Evolutionary conservation across 1,140 invertebrate species (phyloP).

Genomic region (Pseudoatta argentina): DNA sequence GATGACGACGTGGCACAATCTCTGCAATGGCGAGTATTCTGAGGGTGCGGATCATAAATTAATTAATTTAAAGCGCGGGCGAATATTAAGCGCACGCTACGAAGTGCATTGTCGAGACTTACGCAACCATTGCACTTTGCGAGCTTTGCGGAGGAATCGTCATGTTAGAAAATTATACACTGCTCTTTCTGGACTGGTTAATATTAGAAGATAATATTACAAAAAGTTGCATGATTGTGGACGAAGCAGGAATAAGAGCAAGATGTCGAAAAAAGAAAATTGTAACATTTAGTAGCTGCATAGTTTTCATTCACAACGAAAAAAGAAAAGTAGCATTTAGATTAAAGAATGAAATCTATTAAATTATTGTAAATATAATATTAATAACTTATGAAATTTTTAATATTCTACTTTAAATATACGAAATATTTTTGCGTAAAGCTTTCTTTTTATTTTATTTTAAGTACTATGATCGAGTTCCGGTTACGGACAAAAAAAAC

Average conservation of each 20-base stretch:
- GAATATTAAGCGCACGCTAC: neutral
- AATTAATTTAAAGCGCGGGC: constrained; percentile 70
- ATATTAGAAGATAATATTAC: constrained; percentile 62
- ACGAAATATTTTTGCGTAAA: neutral
- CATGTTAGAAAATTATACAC: constrained; percentile 24
- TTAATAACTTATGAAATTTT: neutral
- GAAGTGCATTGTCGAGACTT: constrained; percentile 62
- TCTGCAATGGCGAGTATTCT: constrained; percentile 60
- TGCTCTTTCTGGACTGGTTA: constrained; percentile 37
- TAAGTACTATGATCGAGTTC: neutral
- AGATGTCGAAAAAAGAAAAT: neutral
- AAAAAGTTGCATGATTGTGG: neutral
- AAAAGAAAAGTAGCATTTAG: neutral
- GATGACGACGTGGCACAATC: constrained; percentile 21
- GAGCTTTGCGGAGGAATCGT: constrained; percentile 28
- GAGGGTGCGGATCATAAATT: constrained; percentile 63
- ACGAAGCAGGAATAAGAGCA: neutral
- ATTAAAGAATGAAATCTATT: neutral
- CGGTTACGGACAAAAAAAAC: neutral
- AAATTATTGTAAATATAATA: neutral
- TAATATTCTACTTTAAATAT: neutral
- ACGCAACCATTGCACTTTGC: constrained; percentile 55
- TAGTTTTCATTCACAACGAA: neutral
- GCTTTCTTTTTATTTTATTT: neutral
- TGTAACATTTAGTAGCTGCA: neutral